Evolutionary conservation across 2,888 invertebrate species (phyloP), one percentile per base, ranked within the genome.

Genomic region (Drosophila anomalata): DNA sequence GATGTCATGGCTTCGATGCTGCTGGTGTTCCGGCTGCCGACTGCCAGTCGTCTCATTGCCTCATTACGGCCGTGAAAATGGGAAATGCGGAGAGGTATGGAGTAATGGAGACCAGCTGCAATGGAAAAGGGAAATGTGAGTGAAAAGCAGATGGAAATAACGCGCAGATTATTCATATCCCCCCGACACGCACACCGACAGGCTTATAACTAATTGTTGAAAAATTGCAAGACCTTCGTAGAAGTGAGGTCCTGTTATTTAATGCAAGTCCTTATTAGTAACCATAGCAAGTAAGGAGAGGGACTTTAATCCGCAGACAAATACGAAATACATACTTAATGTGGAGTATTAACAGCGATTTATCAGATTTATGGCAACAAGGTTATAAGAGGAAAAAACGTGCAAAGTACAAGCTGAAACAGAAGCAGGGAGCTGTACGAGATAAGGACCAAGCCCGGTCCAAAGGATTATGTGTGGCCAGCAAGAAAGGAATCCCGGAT

Each of bases 31-130:
- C 70, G 59, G 62, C 62, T 44, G 39, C 59, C 70, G 59, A 54
- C 62, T 44, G 39, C 62, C 54, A 51, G 51, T 61, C 55, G 61
- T 48, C 72, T 85, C 78, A 84, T 78, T 82, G 86, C 65, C 72
- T 68, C 68, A 86, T 73, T 78, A 77, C 73, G 55, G 58, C 29
- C 53, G 53, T 73, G 22, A 20, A 24, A 44, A 44, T 36, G 68
- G 48, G 56, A 29, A 56, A 22, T 57, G 68, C 33, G 33, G 33
- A 31, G 76, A 57, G 59, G 51, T 17, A 17, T 44, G 56, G 68
- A 39, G 69, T 67, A 46, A 41, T 57, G 75, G 70, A 20, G 67
- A 76, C 56, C 74, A 72, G 74, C 74, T 72, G 72, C 72, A 72
- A 72, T 47, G 58, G 48, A 42, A 65, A n/a, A 33, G 44, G 61